Evolutionary conservation across 1,140 invertebrate species (phyloP), one percentile per base, ranked within the genome.

Genomic region (Sinonovacula constricta): DNA sequence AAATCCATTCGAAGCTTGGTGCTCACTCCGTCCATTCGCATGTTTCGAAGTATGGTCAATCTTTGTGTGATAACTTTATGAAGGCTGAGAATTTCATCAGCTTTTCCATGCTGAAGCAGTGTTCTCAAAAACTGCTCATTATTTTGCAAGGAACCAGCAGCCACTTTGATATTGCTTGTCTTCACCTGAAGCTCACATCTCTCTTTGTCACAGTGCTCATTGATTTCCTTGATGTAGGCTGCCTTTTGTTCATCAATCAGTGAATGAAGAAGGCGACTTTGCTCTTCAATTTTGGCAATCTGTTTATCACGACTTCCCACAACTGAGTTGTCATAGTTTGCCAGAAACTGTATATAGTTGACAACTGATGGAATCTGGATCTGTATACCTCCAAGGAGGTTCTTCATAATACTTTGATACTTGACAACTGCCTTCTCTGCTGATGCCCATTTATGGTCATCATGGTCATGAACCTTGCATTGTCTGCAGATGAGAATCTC

Each of bases 201-300:
- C 67, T 90, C 88, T 10, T 66, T 45, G 14, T 81, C 74, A 45
- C 71, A 83, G 18, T 60, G 59, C 4, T 69, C 36, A 22, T 78
- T 80, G 7, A 90, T 33, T 7, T 70, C 53, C 12, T 80, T 66
- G 12, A 87, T 28, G 31, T 83, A 39, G 10, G 63, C 45, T 15
- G 71, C 62, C 51, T 83, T 84, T 28, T 85, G 72, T 34, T 83
- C 78, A n/a, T 88, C 86, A 63, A 90, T 84, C 54, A 89, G 65
- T 54, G 71, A 78, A 66, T 90, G 87, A 15, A 90, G 69, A 3
- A 39, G 45, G 0, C 86, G 80, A 2, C 87, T 82, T 56, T 89
- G 87, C n/a, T 80, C 63, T 67, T 84, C 68, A 26, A 87, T 72
- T 4, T 71, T 36, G 22, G 60, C 53, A 14, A 60, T 49, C 2